Evolutionary conservation across 53 echinoderm and acorn worm species (phyloP).

Genomic region (Echinarachnius parma): DNA sequence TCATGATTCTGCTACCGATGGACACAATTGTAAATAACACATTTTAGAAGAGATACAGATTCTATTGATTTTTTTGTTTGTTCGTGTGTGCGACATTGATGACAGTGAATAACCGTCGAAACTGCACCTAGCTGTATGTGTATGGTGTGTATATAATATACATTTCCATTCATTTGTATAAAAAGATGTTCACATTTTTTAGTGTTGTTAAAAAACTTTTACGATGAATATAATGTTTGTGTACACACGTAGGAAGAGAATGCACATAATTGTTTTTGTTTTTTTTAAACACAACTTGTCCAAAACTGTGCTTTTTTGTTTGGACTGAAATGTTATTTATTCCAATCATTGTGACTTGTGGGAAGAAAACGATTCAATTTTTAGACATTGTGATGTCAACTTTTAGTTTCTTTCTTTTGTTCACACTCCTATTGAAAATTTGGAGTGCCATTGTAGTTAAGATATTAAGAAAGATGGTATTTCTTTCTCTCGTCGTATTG

Average conservation of each 20-base stretch:
- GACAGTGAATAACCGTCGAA: too few species aligned
- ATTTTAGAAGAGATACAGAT: conserved; percentile 38
- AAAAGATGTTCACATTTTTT: neutral
- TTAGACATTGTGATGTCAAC: conserved; percentile 27
- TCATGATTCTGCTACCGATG: conserved; percentile 16
- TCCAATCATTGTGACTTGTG: conserved; percentile 34
- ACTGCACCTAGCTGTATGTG: too few species aligned
- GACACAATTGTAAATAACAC: conserved; percentile 35
- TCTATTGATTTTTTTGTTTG: conserved; percentile 14
- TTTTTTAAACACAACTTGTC: neutral
- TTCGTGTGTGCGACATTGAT: too few species aligned
- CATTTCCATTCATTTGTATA: conserved; percentile 40
- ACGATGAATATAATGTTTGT: conserved; percentile 14
- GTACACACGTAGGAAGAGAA: conserved; percentile 3
- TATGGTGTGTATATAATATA: conserved; percentile 29
- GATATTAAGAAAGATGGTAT: too few species aligned
- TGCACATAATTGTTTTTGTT: conserved; percentile 9
- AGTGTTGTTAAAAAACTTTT: conserved; percentile 23
- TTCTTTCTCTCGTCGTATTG: conserved; percentile 10
- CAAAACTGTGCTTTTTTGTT: conserved; percentile 16
- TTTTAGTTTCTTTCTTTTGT: conserved; percentile 17
- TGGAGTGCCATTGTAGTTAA: conserved; percentile 38
- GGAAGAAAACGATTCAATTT: too few species aligned
- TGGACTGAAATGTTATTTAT: conserved; percentile 41
- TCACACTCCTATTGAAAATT: conserved; percentile 17